phyloP scores from a whole-genome alignment of 2,888 invertebrate genomes.

The Cheilosia impressa region DNA sequence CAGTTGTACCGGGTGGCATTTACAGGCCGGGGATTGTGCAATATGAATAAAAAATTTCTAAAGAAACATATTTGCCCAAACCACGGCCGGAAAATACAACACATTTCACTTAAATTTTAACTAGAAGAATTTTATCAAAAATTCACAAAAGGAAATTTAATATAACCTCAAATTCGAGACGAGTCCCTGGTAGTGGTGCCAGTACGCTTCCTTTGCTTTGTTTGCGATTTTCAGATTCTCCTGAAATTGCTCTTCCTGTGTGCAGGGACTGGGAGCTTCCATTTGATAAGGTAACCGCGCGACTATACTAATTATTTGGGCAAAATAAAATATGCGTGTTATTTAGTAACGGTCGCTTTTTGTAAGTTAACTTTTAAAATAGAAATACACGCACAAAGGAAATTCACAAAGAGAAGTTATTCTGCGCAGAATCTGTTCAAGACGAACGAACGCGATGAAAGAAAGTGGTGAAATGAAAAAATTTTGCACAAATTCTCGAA shows the following conservation, averaged over 20 bases:
- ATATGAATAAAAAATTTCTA: slow-evolving; percentile 75
- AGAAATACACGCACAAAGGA: slow-evolving; percentile 52
- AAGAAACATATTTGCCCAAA: slow-evolving; percentile 78
- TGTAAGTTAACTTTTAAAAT: slow-evolving; percentile 42
- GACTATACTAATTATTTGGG: slow-evolving; percentile 5
- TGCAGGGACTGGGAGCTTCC: slow-evolving; percentile 15
- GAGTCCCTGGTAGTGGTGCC: slow-evolving; percentile 74
- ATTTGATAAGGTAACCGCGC: background rate
- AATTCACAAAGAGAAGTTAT: slow-evolving; percentile 54
- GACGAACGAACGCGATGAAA: slow-evolving; percentile 57
- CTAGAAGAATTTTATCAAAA: slow-evolving; percentile 1
- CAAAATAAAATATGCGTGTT: slow-evolving; percentile 8
- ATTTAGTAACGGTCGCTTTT: slow-evolving; percentile 54
- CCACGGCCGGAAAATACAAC: slow-evolving; percentile 78
- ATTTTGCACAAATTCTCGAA: slow-evolving; percentile 59
- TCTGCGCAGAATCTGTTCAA: slow-evolving; percentile 56
- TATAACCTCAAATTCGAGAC: slow-evolving; percentile 78
- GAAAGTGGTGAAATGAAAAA: slow-evolving; percentile 52
- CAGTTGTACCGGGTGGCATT: slow-evolving; percentile 76
- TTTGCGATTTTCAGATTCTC: slow-evolving; percentile 56
- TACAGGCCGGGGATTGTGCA: slow-evolving; percentile 81
- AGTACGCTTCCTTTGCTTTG: slow-evolving; percentile 75
- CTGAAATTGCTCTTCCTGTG: slow-evolving; percentile 37
- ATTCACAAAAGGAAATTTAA: background rate
- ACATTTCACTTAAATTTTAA: slow-evolving; percentile 17